Evolutionary conservation across 2,888 invertebrate genomes (phyloP).

Genomic region (Andrena camellia): DNA sequence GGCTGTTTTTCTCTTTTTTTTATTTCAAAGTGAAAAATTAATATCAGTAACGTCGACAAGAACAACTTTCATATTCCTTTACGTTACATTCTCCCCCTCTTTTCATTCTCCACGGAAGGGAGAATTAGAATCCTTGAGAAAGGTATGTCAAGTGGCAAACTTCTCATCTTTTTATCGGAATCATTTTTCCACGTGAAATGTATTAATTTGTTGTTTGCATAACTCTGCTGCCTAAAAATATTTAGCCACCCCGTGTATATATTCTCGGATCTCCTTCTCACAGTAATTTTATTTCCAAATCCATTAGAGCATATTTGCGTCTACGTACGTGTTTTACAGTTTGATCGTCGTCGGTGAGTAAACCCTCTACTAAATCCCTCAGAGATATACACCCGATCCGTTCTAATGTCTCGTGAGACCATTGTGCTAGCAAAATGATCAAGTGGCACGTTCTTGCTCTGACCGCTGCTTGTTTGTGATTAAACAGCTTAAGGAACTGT

Average conservation of each 20-base stretch:
- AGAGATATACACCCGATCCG: constrained; percentile 88
- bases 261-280: too few relatives aligned
- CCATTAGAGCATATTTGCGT: background rate
- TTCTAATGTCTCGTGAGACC: constrained; percentile 89
- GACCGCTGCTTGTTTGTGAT: constrained; percentile 80
- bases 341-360: constrained; percentile 87
- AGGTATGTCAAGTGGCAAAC: constrained; percentile 21
- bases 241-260: background rate
- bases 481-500: constrained; percentile 78
- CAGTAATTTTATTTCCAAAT: background rate
- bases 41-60: too few relatives aligned
- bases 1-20: too few relatives aligned
- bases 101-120: too few relatives aligned
- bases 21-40: too few relatives aligned
- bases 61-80: too few relatives aligned
- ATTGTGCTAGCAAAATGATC: constrained; percentile 89
- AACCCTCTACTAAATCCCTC: constrained; percentile 87
- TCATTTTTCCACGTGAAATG: constrained; percentile 84
- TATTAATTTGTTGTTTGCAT: constrained; percentile 87
- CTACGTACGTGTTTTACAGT: constrained; percentile 87
- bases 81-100: too few relatives aligned
- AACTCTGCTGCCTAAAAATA: constrained; percentile 78
- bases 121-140: background rate
- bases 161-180: constrained; percentile 26
- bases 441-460: constrained; percentile 90